A percentile compares a stretch with the other conserved stretches of the same genome.
Conservation (phyloP, 2,113 vertebrate genomes). For the Coreoperca whiteheadi region DNA sequence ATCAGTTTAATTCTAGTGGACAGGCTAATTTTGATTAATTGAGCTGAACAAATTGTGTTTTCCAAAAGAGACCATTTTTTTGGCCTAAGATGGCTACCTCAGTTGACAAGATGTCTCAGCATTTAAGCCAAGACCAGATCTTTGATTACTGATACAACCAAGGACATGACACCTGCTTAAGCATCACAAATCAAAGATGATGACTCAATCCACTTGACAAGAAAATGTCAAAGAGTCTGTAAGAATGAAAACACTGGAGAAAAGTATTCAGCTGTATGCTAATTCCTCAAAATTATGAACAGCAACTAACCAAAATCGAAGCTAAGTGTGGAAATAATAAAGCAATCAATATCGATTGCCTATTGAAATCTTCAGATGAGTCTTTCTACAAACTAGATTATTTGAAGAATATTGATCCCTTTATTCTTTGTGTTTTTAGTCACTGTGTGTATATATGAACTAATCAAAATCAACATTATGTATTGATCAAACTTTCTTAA, state of each 20-base stretch:
- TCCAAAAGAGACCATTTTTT: not conserved
- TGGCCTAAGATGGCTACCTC: not conserved
- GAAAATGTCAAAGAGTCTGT: not conserved
- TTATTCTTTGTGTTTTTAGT: not conserved
- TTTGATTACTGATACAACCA: not conserved
- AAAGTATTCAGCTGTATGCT: not conserved
- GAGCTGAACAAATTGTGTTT: not conserved
- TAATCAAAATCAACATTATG: not conserved
- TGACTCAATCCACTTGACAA: conserved; percentile 10
- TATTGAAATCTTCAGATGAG: not conserved
- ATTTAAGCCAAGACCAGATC: not conserved
- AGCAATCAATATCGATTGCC: not conserved
- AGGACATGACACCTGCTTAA: not conserved
- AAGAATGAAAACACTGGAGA: not conserved
- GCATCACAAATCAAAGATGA: not conserved
- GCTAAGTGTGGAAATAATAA: not conserved
- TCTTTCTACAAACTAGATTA: not conserved
- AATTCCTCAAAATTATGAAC: not conserved
- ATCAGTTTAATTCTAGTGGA: not conserved
- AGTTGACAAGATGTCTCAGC: not conserved
- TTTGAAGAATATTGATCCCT: not conserved
- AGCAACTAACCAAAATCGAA: not conserved
- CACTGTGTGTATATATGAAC: not conserved
- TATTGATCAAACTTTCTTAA: not conserved
- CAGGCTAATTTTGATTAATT: not conserved